Conservation (phyloP, 2,888 invertebrate genomes). For the Drosophila engyochracea region DNA sequence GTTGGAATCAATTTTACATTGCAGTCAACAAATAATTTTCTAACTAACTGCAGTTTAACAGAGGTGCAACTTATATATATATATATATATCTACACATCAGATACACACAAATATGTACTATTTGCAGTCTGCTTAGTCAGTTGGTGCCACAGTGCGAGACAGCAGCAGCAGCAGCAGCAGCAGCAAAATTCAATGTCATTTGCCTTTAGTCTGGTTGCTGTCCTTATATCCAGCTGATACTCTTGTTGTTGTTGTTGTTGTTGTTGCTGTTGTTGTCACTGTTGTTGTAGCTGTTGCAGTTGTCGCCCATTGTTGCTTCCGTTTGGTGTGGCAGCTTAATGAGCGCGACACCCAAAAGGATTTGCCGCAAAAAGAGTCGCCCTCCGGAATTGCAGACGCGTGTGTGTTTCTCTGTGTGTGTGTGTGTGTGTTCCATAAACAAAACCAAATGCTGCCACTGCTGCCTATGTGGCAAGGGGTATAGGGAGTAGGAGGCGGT, state of each 20-base stretch:
- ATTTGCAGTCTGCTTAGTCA: neutral
- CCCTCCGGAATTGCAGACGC: conserved; percentile 38
- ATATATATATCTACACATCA: neutral
- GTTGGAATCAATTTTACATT: neutral
- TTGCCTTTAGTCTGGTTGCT: conserved; percentile 44
- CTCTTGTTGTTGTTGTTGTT: conserved; percentile 35
- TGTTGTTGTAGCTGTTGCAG: conserved; percentile 40
- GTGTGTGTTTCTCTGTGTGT: conserved; percentile 10
- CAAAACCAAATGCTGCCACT: conserved; percentile 64
- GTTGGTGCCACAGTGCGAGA: conserved; percentile 60
- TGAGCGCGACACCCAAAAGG: conserved; percentile 70
- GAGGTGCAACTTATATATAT: neutral
- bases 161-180: neutral
- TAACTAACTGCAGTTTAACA: neutral
- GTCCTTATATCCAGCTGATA: conserved; percentile 45
- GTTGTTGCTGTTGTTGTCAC: conserved; percentile 16
- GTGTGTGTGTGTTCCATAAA: conserved; percentile 39
- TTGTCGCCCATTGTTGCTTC: conserved; percentile 69
- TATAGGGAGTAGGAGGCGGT: neutral
- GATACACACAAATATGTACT: neutral
- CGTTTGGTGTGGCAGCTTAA: conserved; percentile 78
- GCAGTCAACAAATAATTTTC: neutral
- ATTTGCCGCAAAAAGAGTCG: conserved; percentile 55
- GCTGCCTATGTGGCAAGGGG: conserved; percentile 3
- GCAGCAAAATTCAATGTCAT: conserved; percentile 63